Conservation (phyloP, 2,113 vertebrate species). For the Sterrhoptilus dennistouni region DNA sequence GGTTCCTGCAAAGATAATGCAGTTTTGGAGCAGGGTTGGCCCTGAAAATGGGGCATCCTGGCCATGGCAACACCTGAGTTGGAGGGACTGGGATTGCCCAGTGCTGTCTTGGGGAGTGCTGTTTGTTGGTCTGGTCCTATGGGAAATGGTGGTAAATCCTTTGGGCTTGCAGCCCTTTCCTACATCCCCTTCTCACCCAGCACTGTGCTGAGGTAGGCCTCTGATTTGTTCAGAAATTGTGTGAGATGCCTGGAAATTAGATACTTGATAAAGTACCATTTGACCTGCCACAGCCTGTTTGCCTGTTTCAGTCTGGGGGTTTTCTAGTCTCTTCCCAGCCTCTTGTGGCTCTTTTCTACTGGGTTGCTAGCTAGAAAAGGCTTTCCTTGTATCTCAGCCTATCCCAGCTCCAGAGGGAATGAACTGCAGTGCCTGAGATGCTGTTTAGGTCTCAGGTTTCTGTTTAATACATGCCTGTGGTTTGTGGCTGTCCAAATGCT, state of each 20-base stretch:
- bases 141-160: not conserved
- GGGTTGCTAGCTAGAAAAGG: not conserved
- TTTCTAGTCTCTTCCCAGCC: not conserved
- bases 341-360: not conserved
- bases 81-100: accelerated
- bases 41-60: not conserved
- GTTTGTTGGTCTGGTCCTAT: not conserved
- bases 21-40: not conserved
- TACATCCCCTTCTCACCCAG: not conserved
- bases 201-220: accelerated
- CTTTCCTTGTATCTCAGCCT: not conserved
- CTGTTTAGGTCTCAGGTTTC: constrained; percentile 3
- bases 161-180: not conserved
- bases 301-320: not conserved
- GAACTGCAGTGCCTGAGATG: not conserved
- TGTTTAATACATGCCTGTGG: not conserved
- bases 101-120: not conserved
- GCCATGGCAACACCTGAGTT: accelerated
- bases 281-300: not conserved
- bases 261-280: not conserved
- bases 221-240: not conserved
- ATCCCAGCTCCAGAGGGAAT: not conserved
- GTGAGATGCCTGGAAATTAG: not conserved
- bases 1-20: not conserved
- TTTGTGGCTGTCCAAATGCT: constrained; percentile 21